A percentile compares a stretch with the other conserved stretches of the same genome.
Evolutionary conservation across 2,888 invertebrate genomes (phyloP).

Genomic region (Lingula anatina): DNA sequence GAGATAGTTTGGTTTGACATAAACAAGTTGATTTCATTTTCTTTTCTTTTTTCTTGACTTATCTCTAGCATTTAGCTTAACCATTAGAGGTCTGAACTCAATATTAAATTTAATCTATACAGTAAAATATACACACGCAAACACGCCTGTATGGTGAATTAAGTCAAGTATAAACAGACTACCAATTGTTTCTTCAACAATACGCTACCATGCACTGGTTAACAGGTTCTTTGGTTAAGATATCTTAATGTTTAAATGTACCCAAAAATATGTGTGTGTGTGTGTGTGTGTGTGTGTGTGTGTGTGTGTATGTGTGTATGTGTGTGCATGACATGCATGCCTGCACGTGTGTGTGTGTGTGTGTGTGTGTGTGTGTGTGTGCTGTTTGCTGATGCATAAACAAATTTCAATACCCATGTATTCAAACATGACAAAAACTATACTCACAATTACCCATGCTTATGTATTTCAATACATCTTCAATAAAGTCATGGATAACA

Average conservation of each 20-base stretch:
- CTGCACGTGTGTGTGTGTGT: neutral
- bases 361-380: conserved; percentile 1
- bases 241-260: neutral
- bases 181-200: neutral
- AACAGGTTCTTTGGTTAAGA: neutral
- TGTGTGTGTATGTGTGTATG: neutral
- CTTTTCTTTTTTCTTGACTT: no score
- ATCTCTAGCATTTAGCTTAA: no score
- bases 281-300: neutral
- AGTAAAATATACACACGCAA: neutral
- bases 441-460: neutral
- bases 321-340: neutral
- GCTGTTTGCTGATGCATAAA: conserved; percentile 5
- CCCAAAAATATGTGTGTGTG: neutral
- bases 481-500: neutral
- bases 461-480: neutral
- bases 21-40: no score
- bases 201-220: neutral
- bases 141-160: neutral
- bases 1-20: no score
- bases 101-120: no score
- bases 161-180: neutral
- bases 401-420: conserved; percentile 3
- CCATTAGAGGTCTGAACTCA: no score
- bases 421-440: conserved; percentile 1